A percentile compares a stretch with the other conserved stretches of the same genome.
Conservation (phyloP, 23 tunicate species). For the Corella eumyota region DNA sequence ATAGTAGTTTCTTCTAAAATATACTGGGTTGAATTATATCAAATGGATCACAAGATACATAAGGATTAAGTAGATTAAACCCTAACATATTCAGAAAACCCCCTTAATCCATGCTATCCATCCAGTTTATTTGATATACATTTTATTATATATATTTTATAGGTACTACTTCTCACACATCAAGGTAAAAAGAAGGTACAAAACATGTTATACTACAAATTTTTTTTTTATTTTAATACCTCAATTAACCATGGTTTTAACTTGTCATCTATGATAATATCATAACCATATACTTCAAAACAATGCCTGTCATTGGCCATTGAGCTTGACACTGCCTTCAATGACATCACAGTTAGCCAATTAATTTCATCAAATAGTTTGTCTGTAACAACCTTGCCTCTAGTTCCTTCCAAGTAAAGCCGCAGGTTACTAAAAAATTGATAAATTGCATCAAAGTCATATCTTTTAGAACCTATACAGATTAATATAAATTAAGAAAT, state of each 20-base stretch:
- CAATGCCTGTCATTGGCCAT: conserved; percentile 99
- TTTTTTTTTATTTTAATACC: too few species aligned
- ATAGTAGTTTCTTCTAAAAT: too few species aligned
- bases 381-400: conserved; percentile 91
- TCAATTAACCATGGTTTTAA: conserved; percentile 98
- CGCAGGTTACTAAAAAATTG: conserved; percentile 64
- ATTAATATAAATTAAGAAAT: neutral
- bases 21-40: too few species aligned
- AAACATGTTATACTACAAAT: too few species aligned
- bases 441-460: neutral
- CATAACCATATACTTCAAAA: conserved; percentile 98
- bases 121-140: too few species aligned
- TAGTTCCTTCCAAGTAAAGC: conserved; percentile 86
- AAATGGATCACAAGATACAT: too few species aligned
- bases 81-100: too few species aligned
- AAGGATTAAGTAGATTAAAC: too few species aligned
- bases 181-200: too few species aligned
- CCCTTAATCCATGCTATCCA: too few species aligned
- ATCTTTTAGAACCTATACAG: neutral
- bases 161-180: too few species aligned
- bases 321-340: conserved; percentile 86
- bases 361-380: conserved; percentile 95
- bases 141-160: too few species aligned
- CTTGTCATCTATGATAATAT: conserved; percentile 94
- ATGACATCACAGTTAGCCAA: conserved; percentile 89